Base-by-base conservation (phyloP, 2,888 invertebrate species). In the Pediacus dermestoides region DNA sequence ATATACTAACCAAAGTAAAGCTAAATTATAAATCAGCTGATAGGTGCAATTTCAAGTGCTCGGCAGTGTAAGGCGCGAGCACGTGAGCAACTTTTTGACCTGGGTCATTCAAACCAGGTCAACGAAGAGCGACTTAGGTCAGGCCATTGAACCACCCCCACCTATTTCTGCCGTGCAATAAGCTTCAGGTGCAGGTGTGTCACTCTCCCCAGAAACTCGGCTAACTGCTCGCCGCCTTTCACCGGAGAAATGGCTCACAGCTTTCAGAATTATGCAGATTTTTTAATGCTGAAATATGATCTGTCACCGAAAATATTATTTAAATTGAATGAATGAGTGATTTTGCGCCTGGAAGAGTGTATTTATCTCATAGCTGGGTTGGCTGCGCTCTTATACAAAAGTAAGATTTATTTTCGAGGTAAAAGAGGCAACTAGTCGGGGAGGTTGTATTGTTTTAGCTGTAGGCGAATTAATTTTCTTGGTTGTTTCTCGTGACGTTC, bases 31-130 rank as follows among this genome's bases (percentile, higher is more conserved):
- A 53, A 57, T 60, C 57, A 60, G 58, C 58, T 57, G 58, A 54
- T 54, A 40, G 48, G 46, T 52, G 52, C 55, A 50, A 46, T 50
- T 52, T 52, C 48, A 44, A 42, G 42, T 40, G 34, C 30, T 34
- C 48, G 49, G 45, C 49, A 49, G 43, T 43, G 39, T 48, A 42
- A 48, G 47, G 50, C 44, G 37, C 39, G 45, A 4, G 10, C 52
- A 50, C 52, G 49, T 51, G 50, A 53, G 49, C 40, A 41, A 41
- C 37, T 42, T 51, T 58, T 53, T 55, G 55, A 57, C 59, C 60
- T 54, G 55, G 61, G 60, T 60, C 57, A 54, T 42, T 28, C 40
- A 51, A 61, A 58, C 53, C 57, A 53, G 61, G 61, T 61, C 61
- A 61, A 52, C 55, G 45, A 47, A 51, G 49, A 52, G 51, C 50